Evolutionary conservation across 2,888 invertebrate species (phyloP).

Genomic region (Latrodectus hesperus): DNA sequence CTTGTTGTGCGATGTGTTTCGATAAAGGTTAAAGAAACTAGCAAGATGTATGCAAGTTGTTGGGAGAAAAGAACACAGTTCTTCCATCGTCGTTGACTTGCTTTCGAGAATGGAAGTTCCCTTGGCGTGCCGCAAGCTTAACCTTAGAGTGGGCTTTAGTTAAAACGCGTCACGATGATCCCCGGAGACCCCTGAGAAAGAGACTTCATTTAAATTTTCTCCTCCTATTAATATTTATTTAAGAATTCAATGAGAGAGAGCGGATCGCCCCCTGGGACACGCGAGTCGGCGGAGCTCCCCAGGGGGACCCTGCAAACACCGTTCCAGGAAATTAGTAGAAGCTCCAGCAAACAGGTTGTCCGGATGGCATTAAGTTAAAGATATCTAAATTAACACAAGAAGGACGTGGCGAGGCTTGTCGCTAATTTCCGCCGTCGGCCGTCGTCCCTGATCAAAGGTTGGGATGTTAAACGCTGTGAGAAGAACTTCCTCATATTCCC

Average conservation of each 20-base stretch:
- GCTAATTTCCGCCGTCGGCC: neutral
- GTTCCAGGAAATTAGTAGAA: conserved; percentile 36
- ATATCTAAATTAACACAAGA: conserved; percentile 63
- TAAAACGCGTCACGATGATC: conserved; percentile 39
- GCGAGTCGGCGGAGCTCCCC: conserved; percentile 5
- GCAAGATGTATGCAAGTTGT: neutral
- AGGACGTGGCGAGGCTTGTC: conserved; percentile 13
- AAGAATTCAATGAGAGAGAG: conserved; percentile 69
- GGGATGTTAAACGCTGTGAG: conserved; percentile 24
- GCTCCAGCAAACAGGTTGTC: neutral
- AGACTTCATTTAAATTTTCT: conserved; percentile 68
- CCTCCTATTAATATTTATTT: conserved; percentile 70
- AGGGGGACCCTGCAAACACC: conserved; percentile 42
- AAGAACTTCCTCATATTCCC: conserved; percentile 3
- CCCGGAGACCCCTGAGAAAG: conserved; percentile 16
- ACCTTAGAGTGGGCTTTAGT: conserved; percentile 69
- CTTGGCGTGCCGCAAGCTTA: conserved; percentile 54
- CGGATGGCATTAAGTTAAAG: conserved; percentile 65
- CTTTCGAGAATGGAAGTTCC: conserved; percentile 43
- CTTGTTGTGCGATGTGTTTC: conserved; percentile 38
- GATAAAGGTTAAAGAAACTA: conserved; percentile 57
- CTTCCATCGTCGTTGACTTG: conserved; percentile 19
- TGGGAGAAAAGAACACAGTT: conserved; percentile 2
- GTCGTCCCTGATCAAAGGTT: conserved; percentile 7
- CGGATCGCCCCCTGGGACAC: conserved; percentile 53